Evolutionary conservation across 1,140 invertebrate genomes (phyloP), one percentile per base, ranked within the genome.

Genomic region (Drosophila sturtevanti): DNA sequence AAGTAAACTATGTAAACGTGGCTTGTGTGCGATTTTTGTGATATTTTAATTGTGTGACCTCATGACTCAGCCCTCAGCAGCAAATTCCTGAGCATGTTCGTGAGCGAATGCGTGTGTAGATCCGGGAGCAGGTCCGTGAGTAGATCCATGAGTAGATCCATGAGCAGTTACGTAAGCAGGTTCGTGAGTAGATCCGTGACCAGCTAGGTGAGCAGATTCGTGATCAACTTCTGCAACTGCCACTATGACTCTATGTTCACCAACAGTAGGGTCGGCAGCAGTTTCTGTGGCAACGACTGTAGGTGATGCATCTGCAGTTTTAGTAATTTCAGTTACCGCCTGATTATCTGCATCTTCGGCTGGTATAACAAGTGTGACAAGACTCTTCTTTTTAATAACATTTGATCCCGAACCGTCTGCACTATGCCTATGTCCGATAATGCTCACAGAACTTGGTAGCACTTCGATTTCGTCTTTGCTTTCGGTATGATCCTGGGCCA

Each of bases 1-100:
- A 59, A 55, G 52, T 62, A 62, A 84, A 79, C 72, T 79, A 86
- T 77, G 65, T 72, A 82, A 82, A 79, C 82, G 82, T 81, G 81
- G 64, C 73, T 67, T 54, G 37, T 66, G 54, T 34, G 54, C 27
- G 38, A 74, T 64, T 48, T 59, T 41, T 9, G 7, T n/a, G 41
- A 44, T 56, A 75, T 58, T 58, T 75, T 76, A 76, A 34, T 2
- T 54, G 14, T 54, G 14, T 58, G 59, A 48, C 59, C 59, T 61
- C 59, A 61, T 16, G 21, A 22, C 37, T 61, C 22, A 38, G 59
- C 9, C 37, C 3, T 31, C 27, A 6, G 12, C 59, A 44, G 34
- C 9, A n/a, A n/a, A n/a, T 14, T 14, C 27, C 14, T 24, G n/a
- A 14, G 7, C 54, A 10, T 12, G 0, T 14, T 41, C 38, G n/a